Evolutionary conservation across 2,888 invertebrate genomes (phyloP), one percentile per base, ranked within the genome.

Genomic region (Nymphalis c-album): DNA sequence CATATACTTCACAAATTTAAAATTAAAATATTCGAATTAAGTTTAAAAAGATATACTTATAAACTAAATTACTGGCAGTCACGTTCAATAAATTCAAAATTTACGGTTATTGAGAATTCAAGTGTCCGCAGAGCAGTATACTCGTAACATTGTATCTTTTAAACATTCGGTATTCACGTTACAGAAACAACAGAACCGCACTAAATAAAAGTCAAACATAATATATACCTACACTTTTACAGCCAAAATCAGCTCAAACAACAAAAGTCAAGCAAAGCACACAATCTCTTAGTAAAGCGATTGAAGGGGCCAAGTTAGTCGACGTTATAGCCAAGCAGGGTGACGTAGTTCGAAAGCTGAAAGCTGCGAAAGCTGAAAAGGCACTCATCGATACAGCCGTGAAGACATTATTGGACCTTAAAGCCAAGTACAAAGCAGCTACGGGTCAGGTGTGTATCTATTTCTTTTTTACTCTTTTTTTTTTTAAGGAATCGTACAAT

Each of bases 331-430:
- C 84, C n/a, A 88, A 91, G 73, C 94, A 94, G 81, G 95, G 96
- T 7, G 94, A 95, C 71, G 80, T 93, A 70, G 94, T 97, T 2
- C 92, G 97, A 31, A 92, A 95, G 17, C 87, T 96, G 17, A 96
- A 96, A 82, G 74, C 93, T 0, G 90, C 93, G 48, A 96, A 96
- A 79, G 85, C 88, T 70, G 87, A 93, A 74, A 85, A 89, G 71
- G 74, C 80, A 5, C 80, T 82, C 63, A 74, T 89, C 1, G 86
- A 87, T 67, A 83, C 79, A 45, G 88, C 88, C 0, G 86, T 90
- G 1, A 94, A 95, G 78, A 70, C 78, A 2, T 84, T 97, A 18
- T 81, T 97, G 45, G 91, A 91, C 0, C 85, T 97, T 0, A 98
- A 98, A 85, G 88, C 92, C 8, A 94, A 96, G 73, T 97, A 94